Evolutionary conservation across 2,797 vertebrate species (phyloP).

Genomic region (Cyprinella venusta): DNA sequence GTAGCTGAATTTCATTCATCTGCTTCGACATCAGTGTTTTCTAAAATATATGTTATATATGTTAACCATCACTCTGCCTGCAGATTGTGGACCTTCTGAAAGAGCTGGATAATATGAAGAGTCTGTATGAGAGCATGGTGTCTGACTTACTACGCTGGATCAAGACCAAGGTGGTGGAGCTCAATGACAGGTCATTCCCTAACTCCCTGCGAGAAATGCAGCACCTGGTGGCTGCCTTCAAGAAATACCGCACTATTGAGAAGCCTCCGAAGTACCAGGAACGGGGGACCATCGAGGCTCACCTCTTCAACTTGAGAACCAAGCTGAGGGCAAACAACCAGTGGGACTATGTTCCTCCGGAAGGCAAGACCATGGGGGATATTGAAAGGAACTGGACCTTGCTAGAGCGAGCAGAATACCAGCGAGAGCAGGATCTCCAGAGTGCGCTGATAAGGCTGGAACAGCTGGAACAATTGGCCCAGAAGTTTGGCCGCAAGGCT

Average conservation of each 20-base stretch:
- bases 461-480: conserved; percentile 84
- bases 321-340: conserved; percentile 87
- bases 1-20: not conserved
- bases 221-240: conserved; percentile 81
- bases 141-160: conserved; percentile 86
- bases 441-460: conserved; percentile 82
- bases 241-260: conserved; percentile 84
- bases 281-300: conserved; percentile 84
- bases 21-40: not conserved
- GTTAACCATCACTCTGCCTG: not conserved
- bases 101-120: conserved; percentile 82
- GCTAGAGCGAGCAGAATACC: conserved; percentile 85
- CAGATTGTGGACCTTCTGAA: conserved; percentile 85
- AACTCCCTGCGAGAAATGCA: conserved; percentile 83
- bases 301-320: conserved; percentile 86
- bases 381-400: conserved; percentile 83
- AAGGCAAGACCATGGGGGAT: conserved; percentile 80
- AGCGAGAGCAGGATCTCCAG: conserved; percentile 80
- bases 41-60: not conserved
- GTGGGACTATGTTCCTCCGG: conserved; percentile 79
- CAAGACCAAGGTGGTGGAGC: conserved; percentile 78
- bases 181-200: conserved; percentile 82
- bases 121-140: conserved; percentile 80
- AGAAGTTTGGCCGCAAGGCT: conserved; percentile 85
- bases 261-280: conserved; percentile 90